Percentiles rank a stretch among this genome's conserved stretches.
Conservation (phyloP, 2,888 invertebrate species). For the Ophion slaviceki region DNA sequence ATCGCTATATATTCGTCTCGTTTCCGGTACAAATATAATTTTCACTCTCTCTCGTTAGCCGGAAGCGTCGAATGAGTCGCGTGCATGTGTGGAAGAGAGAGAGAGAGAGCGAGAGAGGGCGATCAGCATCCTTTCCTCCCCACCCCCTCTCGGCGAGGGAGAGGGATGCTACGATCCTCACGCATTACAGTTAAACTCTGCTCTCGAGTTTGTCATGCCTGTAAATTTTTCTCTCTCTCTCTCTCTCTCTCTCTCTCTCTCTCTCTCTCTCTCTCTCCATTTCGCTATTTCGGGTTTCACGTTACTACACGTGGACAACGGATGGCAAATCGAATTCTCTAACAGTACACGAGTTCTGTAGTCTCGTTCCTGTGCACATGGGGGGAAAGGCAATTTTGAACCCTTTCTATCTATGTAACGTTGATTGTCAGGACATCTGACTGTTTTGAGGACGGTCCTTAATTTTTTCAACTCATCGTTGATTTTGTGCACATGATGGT, state of each 20-base stretch:
- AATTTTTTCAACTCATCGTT: too few species aligned
- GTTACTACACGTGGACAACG: constrained; percentile 28
- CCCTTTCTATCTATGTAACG: too few species aligned
- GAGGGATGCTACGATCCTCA: constrained; percentile 14
- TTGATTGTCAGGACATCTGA: too few species aligned
- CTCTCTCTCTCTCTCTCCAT: neutral
- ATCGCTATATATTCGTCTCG: constrained; percentile 25
- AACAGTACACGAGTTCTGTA: constrained; percentile 37
- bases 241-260: constrained; percentile 19
- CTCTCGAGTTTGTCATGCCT: constrained; percentile 30
- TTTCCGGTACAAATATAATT: constrained; percentile 58
- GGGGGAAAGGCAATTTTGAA: too few species aligned
- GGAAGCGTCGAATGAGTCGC: constrained; percentile 25
- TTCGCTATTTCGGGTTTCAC: neutral
- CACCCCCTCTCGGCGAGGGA: neutral
- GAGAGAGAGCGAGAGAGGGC: neutral
- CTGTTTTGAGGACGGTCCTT: too few species aligned
- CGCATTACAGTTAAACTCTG: constrained; percentile 48
- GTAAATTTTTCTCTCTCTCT: neutral
- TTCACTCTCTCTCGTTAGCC: constrained; percentile 29
- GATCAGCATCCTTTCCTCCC: too few species aligned
- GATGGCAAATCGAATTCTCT: constrained; percentile 55
- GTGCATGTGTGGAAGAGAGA: neutral
- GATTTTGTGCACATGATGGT: too few species aligned
- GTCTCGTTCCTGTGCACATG: neutral